phyloP scores from a whole-genome alignment of 2,888 invertebrate genomes.

The Deilephila porcellus region DNA sequence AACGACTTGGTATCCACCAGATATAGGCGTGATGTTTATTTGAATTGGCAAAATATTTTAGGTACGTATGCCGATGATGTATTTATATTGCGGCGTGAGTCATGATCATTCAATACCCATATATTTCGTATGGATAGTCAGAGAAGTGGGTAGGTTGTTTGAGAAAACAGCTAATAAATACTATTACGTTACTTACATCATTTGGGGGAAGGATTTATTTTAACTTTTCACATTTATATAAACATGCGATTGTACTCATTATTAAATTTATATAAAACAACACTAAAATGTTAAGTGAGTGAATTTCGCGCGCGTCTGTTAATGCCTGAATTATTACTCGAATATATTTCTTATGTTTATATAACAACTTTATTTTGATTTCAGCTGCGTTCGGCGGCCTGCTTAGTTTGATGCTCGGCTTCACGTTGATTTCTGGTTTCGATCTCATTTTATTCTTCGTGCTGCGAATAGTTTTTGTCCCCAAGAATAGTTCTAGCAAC shows the following conservation, averaged over 20 bases:
- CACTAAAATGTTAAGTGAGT: not conserved
- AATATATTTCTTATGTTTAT: conserved; percentile 1
- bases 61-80: conserved; percentile 74
- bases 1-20: conserved; percentile 87
- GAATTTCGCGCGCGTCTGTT: not conserved
- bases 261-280: not conserved
- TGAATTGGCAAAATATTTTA: conserved; percentile 88
- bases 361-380: conserved; percentile 49
- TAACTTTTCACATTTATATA: not conserved
- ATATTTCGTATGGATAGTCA: conserved; percentile 1
- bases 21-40: conserved; percentile 87
- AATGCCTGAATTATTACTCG: not conserved
- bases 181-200: conserved; percentile 16
- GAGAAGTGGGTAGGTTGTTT: conserved; percentile 14
- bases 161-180: conserved; percentile 18
- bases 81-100: conserved; percentile 38
- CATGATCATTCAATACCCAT: conserved; percentile 33
- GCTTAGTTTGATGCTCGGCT: conserved; percentile 88
- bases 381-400: conserved; percentile 89
- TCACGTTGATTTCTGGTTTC: conserved; percentile 88
- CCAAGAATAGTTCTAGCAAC: conserved; percentile 5
- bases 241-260: conserved; percentile 15
- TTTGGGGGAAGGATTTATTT: conserved; percentile 7
- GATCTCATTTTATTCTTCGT: conserved; percentile 87
- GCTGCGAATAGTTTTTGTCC: conserved; percentile 78